Evolutionary conservation across 2,888 invertebrate genomes (phyloP).

Genomic region (Oxycera nigricornis): DNA sequence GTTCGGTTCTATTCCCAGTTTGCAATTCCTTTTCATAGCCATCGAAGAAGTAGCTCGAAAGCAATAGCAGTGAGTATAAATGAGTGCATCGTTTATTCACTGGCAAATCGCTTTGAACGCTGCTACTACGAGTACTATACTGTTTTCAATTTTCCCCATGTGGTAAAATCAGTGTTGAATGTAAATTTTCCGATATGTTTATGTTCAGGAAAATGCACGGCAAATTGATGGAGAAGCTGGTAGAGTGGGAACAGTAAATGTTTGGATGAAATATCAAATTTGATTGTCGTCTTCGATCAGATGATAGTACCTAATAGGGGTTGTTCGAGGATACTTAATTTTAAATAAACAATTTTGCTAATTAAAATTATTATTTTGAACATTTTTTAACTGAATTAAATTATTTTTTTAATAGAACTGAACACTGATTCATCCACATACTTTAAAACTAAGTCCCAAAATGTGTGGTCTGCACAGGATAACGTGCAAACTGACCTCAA

Average conservation of each 20-base stretch:
- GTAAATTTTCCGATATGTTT: slow-evolving; percentile 40
- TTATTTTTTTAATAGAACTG: too few species aligned
- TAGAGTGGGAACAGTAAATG: neutral
- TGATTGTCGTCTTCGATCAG: too few species aligned
- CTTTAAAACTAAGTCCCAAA: too few species aligned
- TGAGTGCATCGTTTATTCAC: slow-evolving; percentile 43
- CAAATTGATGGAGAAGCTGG: neutral
- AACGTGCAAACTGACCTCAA: too few species aligned
- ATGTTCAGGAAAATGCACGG: slow-evolving; percentile 38
- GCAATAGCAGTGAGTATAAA: slow-evolving; percentile 34
- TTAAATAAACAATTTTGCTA: too few species aligned
- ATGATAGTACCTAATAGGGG: too few species aligned
- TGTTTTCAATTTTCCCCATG: slow-evolving; percentile 47
- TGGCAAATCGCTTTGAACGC: slow-evolving; percentile 34
- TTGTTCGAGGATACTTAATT: too few species aligned
- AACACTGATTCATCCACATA: too few species aligned
- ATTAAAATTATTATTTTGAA: too few species aligned
- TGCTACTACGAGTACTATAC: slow-evolving; percentile 29
- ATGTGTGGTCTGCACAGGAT: too few species aligned
- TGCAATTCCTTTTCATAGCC: neutral
- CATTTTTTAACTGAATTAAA: too few species aligned
- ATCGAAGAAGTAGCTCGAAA: neutral
- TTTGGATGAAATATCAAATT: neutral
- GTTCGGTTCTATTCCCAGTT: slow-evolving; percentile 5
- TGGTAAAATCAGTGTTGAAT: slow-evolving; percentile 44